Evolutionary conservation across 2,888 invertebrate species (phyloP), one percentile per base, ranked within the genome.

Genomic region (Caenorhabditis sp.): DNA sequence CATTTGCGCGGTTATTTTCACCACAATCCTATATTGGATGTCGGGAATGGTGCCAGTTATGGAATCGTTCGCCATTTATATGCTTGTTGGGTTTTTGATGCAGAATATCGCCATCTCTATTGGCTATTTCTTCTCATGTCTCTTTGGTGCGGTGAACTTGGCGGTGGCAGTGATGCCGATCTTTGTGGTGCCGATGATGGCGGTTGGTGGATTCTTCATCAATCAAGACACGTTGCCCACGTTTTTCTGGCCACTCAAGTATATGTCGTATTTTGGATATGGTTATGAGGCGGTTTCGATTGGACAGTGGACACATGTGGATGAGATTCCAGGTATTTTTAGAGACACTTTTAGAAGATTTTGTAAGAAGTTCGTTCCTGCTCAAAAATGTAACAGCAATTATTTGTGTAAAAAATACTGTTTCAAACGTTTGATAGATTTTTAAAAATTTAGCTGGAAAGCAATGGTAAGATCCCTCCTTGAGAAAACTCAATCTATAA

Each of bases 161-260:
- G 95, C 95, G 0, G 90, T 95, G 1, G 93, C 95, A 0, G 91
- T 97, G 63, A 94, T 95, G 0, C 95, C 96, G 0, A 94, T 96
- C 4, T 91, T 95, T 70, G 92, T 96, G 80, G 94, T 97, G 70
- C 96, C 97, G 0, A 93, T 96, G 88, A 91, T 97, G 89, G 90
- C 97, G 21, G 97, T 97, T 88, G 96, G 96, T 70, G 97, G 81
- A 8, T 81, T 81, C 63, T 81, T 79, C 89, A 90, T 97, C 53
- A 96, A 96, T 88, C 92, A 93, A 25, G 93, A 92, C 26, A 84
- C 87, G 8, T 80, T 89, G 1, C 89, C 88, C 5, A 75, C 77
- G n/a, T 89, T 87, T 73, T 88, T 89, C 67, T 57, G 85, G n/a
- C 89, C 89, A 76, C 67, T 88, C 50, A 83, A 88, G 59, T 89